Conservation (phyloP, 2,888 invertebrate genomes). For the Drosophila meridionalis region DNA sequence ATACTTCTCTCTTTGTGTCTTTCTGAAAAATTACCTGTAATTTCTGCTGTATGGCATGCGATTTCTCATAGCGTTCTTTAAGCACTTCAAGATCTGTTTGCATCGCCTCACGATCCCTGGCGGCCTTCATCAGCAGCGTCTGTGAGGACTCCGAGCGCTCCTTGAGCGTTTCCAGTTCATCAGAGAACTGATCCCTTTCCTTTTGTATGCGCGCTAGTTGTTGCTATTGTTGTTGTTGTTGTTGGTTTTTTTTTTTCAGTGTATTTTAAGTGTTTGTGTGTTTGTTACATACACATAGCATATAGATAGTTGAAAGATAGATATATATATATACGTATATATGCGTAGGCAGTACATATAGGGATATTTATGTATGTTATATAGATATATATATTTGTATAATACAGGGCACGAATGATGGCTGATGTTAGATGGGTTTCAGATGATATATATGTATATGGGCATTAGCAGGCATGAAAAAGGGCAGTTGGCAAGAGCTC, state of each 20-base stretch:
- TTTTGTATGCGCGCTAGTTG: slow-evolving; percentile 94
- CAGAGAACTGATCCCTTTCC: slow-evolving; percentile 93
- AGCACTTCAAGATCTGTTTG: slow-evolving; percentile 94
- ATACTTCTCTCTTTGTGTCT: slow-evolving; percentile 26
- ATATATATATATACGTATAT: slow-evolving; percentile 54
- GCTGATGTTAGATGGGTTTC: background rate
- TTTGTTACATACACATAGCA: slow-evolving; percentile 37
- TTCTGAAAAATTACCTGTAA: slow-evolving; percentile 87
- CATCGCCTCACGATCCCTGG: slow-evolving; percentile 93
- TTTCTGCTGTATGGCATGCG: slow-evolving; percentile 93
- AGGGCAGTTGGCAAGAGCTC: background rate
- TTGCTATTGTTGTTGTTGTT: slow-evolving; percentile 86
- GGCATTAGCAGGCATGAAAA: slow-evolving; percentile 5
- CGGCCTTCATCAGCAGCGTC: slow-evolving; percentile 92
- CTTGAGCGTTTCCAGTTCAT: slow-evolving; percentile 92
- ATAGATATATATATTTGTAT: slow-evolving; percentile 7
- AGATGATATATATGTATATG: slow-evolving; percentile 1
- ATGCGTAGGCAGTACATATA: slow-evolving; percentile 57
- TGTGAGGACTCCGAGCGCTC: slow-evolving; percentile 93
- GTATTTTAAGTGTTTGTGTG: slow-evolving; percentile 26
- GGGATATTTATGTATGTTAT: slow-evolving; percentile 26
- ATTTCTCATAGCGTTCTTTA: slow-evolving; percentile 95
- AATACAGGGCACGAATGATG: slow-evolving; percentile 18
- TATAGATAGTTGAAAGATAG: slow-evolving; percentile 68
- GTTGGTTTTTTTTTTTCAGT: slow-evolving; percentile 8